Conservation (phyloP, 2,113 vertebrate genomes). For the Elgaria multicarinata region DNA sequence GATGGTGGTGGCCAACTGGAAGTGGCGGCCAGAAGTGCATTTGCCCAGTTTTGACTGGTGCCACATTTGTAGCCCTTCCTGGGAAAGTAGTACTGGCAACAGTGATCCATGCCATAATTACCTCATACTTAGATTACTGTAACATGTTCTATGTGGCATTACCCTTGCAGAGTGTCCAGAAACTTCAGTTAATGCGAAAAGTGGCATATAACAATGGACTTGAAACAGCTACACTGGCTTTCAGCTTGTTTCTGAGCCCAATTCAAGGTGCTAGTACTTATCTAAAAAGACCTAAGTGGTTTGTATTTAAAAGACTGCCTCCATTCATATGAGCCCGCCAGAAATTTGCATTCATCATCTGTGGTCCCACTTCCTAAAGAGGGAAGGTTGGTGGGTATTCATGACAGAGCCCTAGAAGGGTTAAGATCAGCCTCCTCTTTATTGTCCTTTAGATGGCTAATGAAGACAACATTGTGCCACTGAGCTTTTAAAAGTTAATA, state of each 20-base stretch:
- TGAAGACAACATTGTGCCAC: no score
- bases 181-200: background rate
- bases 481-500: background rate
- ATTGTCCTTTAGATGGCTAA: background rate
- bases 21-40: no score
- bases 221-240: background rate
- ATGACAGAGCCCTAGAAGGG: background rate
- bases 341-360: background rate
- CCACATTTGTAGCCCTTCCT: no score
- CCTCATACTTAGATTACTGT: background rate
- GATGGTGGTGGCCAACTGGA: no score
- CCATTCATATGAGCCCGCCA: background rate
- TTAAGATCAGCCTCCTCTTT: background rate
- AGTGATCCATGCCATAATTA: background rate
- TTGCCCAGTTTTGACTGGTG: no score
- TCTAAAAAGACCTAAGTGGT: background rate
- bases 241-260: background rate
- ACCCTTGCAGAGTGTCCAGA: background rate
- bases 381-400: background rate
- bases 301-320: background rate
- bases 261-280: background rate
- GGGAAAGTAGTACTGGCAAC: no score
- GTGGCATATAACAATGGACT: no score
- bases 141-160: background rate
- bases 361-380: background rate